These are phyloP conservation scores for Belgica antarctica DNA, from an alignment of 2,888 invertebrate species.

Conservation along the genomic window DNA sequence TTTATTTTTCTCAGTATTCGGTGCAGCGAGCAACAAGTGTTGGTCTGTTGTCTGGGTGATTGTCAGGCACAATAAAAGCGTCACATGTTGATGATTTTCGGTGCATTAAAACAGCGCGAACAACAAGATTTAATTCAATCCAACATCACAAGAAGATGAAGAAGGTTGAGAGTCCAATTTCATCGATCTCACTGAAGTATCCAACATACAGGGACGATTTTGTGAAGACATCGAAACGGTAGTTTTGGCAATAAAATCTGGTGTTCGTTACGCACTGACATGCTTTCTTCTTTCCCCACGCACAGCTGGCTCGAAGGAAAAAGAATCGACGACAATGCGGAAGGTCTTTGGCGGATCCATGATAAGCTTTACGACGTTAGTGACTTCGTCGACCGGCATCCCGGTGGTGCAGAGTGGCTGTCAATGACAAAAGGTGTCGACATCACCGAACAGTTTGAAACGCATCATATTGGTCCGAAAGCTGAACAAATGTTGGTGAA, in stretches of 20 bases:
- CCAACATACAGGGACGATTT: slow-evolving; percentile 52
- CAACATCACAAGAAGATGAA: too few relatives aligned
- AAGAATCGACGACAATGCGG: slow-evolving; percentile 67
- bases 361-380: slow-evolving; percentile 80
- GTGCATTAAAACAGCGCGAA: too few relatives aligned
- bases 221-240: slow-evolving; percentile 50
- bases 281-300: neutral
- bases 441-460: slow-evolving; percentile 76
- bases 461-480: slow-evolving; percentile 64
- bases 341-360: slow-evolving; percentile 75
- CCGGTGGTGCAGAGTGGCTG: slow-evolving; percentile 80
- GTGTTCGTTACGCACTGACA: neutral
- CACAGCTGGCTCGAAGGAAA: slow-evolving; percentile 65
- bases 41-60: too few relatives aligned
- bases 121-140: too few relatives aligned
- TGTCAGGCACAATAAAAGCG: too few relatives aligned
- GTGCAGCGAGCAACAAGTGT: too few relatives aligned
- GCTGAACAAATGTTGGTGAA: slow-evolving; percentile 63
- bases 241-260: slow-evolving; percentile 37
- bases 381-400: slow-evolving; percentile 75
- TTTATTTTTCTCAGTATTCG: too few relatives aligned
- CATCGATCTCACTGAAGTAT: slow-evolving; percentile 52
- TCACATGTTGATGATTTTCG: too few relatives aligned
- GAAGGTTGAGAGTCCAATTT: slow-evolving; percentile 34
- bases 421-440: slow-evolving; percentile 71